Conservation (phyloP, 2,888 invertebrate species). For the Thera obeliscata region DNA sequence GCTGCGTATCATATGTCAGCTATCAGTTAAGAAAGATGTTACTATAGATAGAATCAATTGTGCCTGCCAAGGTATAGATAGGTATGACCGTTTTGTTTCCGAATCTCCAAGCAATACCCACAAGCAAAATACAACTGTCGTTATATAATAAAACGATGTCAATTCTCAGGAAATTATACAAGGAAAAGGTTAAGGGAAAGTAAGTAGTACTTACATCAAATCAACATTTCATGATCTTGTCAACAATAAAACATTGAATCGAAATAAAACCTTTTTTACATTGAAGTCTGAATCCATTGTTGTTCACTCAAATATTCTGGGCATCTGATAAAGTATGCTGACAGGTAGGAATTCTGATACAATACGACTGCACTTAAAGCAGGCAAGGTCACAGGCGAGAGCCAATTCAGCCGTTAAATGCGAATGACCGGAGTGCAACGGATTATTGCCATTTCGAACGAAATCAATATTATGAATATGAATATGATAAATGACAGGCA, state of each 20-base stretch:
- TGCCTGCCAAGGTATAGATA: too few relatives aligned
- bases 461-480: conserved; percentile 39
- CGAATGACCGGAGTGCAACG: conserved; percentile 51
- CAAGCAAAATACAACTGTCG: too few relatives aligned
- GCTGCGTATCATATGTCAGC: not conserved
- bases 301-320: conserved; percentile 1
- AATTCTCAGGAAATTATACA: too few relatives aligned
- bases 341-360: conserved; percentile 27
- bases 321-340: conserved; percentile 22
- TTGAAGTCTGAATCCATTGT: conserved; percentile 9
- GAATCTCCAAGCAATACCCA: too few relatives aligned
- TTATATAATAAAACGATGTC: too few relatives aligned
- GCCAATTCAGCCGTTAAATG: conserved; percentile 51
- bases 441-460: conserved; percentile 30
- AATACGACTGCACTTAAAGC: conserved; percentile 28
- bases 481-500: too few relatives aligned
- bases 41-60: too few relatives aligned
- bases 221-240: not conserved
- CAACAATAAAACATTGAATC: not conserved
- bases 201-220: too few relatives aligned
- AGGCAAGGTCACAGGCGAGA: conserved; percentile 49
- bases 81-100: too few relatives aligned
- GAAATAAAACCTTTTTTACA: not conserved
- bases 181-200: too few relatives aligned
- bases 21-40: too few relatives aligned